Percentiles rank a stretch among this genome's conserved stretches.
Conservation (phyloP, 1,140 invertebrate species). For the Zaprionus ghesquierei region DNA sequence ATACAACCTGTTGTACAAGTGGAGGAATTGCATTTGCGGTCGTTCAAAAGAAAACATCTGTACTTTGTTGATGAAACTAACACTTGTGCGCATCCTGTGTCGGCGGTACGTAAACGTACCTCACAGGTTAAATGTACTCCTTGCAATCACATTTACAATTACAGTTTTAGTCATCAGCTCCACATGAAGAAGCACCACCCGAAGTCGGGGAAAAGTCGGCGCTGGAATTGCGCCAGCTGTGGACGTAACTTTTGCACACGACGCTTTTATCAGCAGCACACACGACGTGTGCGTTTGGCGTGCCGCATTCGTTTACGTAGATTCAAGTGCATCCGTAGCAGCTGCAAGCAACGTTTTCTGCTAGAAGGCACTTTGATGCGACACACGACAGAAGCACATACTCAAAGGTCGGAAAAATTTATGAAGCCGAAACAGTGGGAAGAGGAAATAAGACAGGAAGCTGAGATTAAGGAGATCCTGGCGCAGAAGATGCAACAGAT, state of each 20-base stretch:
- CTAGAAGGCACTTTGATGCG: neutral
- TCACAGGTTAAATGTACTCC: neutral
- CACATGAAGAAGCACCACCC: slow-evolving; percentile 10
- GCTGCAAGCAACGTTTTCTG: slow-evolving; percentile 22
- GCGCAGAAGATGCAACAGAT: too few species aligned
- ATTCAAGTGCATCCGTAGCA: slow-evolving; percentile 22
- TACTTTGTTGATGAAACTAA: neutral
- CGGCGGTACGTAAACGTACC: too few species aligned
- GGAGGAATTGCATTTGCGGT: slow-evolving; percentile 14
- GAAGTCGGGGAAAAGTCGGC: neutral
- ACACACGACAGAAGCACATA: neutral
- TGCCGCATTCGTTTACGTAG: neutral
- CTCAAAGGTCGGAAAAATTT: too few species aligned
- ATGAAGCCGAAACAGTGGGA: too few species aligned
- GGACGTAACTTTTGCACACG: slow-evolving; percentile 6
- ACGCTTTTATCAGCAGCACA: slow-evolving; percentile 1
- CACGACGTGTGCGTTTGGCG: neutral
- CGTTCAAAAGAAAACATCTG: neutral
- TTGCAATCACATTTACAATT: slow-evolving; percentile 12
- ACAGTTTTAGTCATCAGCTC: slow-evolving; percentile 40
- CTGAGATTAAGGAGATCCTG: too few species aligned
- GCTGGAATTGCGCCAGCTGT: slow-evolving; percentile 17
- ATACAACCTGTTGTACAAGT: neutral
- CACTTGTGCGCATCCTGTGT: too few species aligned
- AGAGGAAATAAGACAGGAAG: too few species aligned